phyloP scores from a whole-genome alignment of 2,113 vertebrate genomes.

The Sinocyclocheilus maitianheensis region DNA sequence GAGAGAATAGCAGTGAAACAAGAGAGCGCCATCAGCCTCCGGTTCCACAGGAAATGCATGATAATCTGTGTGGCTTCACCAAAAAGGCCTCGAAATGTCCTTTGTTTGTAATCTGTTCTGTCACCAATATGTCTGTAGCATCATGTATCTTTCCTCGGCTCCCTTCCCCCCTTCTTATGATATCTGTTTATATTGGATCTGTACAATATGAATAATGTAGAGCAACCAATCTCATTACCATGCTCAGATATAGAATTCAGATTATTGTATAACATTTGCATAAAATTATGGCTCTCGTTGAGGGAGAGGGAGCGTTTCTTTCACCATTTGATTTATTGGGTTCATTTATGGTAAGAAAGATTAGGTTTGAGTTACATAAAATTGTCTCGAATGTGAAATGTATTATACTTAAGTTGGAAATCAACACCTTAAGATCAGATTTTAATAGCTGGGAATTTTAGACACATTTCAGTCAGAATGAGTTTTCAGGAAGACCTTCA shows the following conservation, averaged over 20 bases:
- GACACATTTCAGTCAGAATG: slow-evolving; percentile 23
- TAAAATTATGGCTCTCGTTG: slow-evolving; percentile 43
- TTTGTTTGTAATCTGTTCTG: slow-evolving; percentile 16
- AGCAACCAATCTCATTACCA: slow-evolving; percentile 47
- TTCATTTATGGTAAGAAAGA: slow-evolving; percentile 45
- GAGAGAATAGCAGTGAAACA: slow-evolving; percentile 23
- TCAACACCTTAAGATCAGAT: slow-evolving; percentile 60
- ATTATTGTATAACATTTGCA: slow-evolving; percentile 53
- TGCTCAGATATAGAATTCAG: slow-evolving; percentile 47
- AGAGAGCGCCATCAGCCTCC: neutral
- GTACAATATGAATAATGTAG: slow-evolving; percentile 53
- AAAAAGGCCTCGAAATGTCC: slow-evolving; percentile 18
- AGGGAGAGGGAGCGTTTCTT: slow-evolving; percentile 22
- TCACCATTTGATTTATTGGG: slow-evolving; percentile 38
- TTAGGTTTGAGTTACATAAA: slow-evolving; percentile 34
- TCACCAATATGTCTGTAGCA: slow-evolving; percentile 2
- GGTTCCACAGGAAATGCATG: slow-evolving; percentile 18
- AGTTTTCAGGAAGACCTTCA: slow-evolving; percentile 30
- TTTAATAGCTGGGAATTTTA: slow-evolving; percentile 41
- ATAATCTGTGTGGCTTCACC: slow-evolving; percentile 4
- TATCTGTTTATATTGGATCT: slow-evolving; percentile 41
- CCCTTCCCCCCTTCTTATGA: slow-evolving; percentile 19
- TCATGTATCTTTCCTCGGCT: neutral
- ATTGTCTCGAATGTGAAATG: slow-evolving; percentile 9
- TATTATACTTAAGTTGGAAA: slow-evolving; percentile 26